phyloP scores from a whole-genome alignment of 2,888 invertebrate genomes.

The Argynnis bischoffii region DNA sequence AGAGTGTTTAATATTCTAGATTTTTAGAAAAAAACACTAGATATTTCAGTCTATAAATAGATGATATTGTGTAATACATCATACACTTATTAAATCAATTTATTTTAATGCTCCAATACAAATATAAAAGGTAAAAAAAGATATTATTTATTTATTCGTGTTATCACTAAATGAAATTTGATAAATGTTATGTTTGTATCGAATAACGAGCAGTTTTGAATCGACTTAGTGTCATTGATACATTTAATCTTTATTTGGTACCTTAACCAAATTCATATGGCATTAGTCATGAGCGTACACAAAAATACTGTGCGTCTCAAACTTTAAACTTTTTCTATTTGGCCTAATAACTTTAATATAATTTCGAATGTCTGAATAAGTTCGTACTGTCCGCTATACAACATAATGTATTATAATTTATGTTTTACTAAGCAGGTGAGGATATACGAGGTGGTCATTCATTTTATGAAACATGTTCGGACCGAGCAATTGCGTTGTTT shows the following conservation, averaged over 20 bases:
- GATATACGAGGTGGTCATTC: constrained; percentile 80
- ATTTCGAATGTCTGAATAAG: constrained; percentile 76
- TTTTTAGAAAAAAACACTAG: too few relatives aligned
- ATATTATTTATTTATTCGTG: neutral
- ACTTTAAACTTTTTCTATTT: constrained; percentile 61
- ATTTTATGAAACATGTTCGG: constrained; percentile 81
- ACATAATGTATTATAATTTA: constrained; percentile 82
- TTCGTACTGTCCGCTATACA: constrained; percentile 80
- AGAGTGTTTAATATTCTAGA: too few relatives aligned
- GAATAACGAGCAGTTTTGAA: constrained; percentile 39
- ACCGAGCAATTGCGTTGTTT: constrained; percentile 80
- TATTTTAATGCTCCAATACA: neutral
- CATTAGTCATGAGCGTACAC: constrained; percentile 58
- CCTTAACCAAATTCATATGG: constrained; percentile 47
- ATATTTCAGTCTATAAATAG: too few relatives aligned
- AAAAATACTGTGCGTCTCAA: constrained; percentile 58
- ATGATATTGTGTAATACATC: too few relatives aligned
- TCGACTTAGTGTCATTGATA: constrained; percentile 36
- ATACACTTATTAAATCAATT: neutral
- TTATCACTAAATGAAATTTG: constrained; percentile 23
- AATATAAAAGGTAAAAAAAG: constrained; percentile 1
- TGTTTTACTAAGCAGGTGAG: constrained; percentile 82
- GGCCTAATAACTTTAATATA: constrained; percentile 66
- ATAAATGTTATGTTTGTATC: constrained; percentile 36
- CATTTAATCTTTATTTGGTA: constrained; percentile 41